Evolutionary conservation across 2,113 vertebrate species (phyloP), one percentile per base, ranked within the genome.

Genomic region (Malurus cyaneus): DNA sequence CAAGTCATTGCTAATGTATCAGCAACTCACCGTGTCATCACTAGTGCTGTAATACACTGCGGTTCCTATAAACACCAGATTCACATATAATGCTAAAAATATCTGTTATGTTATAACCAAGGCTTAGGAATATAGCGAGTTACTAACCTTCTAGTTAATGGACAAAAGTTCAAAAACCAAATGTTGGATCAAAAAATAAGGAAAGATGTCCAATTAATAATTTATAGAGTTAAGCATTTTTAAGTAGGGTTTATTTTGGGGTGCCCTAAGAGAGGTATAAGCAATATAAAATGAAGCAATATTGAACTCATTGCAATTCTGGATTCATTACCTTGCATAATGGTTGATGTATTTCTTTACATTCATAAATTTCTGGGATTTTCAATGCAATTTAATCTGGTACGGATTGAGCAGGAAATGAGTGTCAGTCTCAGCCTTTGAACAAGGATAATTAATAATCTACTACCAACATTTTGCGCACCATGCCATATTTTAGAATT

Each of bases 121-220:
- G 10, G 2, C 9, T 66, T 78, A 67, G 76, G 79, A 86, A 62
- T 19, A 5, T 18, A 47, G 36, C 6, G n/a, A 13, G 9, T 25
- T 78, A 5, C 3, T 39, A 36, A 10, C 18, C 21, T 60, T 50
- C 36, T 19, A 29, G 2, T 52, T 41, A 67, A 39, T 25, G 18
- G 23, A 21, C 29, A 52, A 39, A 60, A 79, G 17, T 32, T 87
- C 6, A 56, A 42, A 74, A 62, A 71, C 3, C 2, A n/a, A 39
- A 28, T 24, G 3, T 54, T 41, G 47, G 11, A 73, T 21, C 2
- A 66, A 76, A 93, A 88, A 69, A 57, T 49, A 74, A 80, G 5
- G 11, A 44, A 81, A 54, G 2, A 14, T 3, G 0, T 10, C 8
- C 3, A 31, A 29, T 11, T 9, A 49, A 3, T 64, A 65, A 50